Conservation (phyloP, 2,797 vertebrate genomes). For the Iguana delicatissima region DNA sequence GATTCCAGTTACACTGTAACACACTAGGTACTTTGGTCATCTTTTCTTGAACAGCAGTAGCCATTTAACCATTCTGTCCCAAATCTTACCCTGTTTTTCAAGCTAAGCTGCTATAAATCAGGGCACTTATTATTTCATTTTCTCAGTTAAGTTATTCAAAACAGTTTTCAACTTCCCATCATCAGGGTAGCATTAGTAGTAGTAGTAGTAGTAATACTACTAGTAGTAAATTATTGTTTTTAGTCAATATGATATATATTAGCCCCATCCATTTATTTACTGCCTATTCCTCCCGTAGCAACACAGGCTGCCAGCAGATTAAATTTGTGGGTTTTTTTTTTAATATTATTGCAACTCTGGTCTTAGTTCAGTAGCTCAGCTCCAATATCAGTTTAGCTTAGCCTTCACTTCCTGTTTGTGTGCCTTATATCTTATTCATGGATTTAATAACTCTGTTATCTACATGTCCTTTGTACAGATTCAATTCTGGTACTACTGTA, state of each 20-base stretch:
- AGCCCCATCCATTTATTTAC: not conserved
- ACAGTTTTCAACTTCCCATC: not conserved
- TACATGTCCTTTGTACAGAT: not conserved
- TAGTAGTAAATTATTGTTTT: slow-evolving; percentile 26
- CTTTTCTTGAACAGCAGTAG: not conserved
- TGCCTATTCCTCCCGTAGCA: not conserved
- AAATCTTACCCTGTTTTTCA: not conserved
- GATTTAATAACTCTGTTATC: slow-evolving; percentile 37
- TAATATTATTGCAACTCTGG: not conserved
- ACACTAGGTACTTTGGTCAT: not conserved
- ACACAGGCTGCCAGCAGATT: slow-evolving; percentile 7
- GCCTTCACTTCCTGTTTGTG: slow-evolving; percentile 31
- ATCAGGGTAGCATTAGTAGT: not conserved
- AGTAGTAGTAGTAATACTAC: not conserved
- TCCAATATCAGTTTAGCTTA: slow-evolving; percentile 28
- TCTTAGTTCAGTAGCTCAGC: slow-evolving; percentile 4
- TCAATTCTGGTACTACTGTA: not conserved
- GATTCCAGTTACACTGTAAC: too few species aligned
- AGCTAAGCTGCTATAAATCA: not conserved
- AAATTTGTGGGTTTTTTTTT: slow-evolving; percentile 33
- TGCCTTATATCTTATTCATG: slow-evolving; percentile 23
- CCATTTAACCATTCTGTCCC: not conserved
- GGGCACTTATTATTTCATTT: not conserved
- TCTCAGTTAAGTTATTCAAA: not conserved
- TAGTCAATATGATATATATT: not conserved